A percentile compares a stretch with the other conserved stretches of the same genome.
phyloP scores from a whole-genome alignment of 1,140 invertebrate genomes.

The Gyrodactylus bullatarudis region DNA sequence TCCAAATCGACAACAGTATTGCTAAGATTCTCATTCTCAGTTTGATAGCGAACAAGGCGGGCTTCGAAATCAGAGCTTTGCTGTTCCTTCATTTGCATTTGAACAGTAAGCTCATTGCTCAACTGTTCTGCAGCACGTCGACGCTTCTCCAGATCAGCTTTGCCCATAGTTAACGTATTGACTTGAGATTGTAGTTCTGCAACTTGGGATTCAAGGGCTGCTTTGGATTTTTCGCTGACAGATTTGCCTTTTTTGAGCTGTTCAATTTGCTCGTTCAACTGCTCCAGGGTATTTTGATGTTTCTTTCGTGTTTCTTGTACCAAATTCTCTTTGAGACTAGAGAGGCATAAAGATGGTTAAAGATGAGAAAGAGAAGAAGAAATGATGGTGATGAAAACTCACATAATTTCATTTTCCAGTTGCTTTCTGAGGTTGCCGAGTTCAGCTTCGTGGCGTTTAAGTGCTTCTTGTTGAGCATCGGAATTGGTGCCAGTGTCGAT shows the following conservation, averaged over 20 bases:
- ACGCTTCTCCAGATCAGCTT: background rate
- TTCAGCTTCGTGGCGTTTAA: background rate
- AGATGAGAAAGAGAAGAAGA: background rate
- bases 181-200: background rate
- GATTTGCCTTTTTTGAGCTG: background rate
- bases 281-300: background rate
- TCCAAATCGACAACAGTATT: background rate
- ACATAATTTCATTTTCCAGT: background rate
- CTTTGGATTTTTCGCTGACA: background rate
- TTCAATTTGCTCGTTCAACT: conserved; percentile 3
- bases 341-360: background rate
- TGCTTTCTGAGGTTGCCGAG: background rate
- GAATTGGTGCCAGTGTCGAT: conserved; percentile 1
- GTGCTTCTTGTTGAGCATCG: background rate
- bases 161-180: background rate
- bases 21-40: background rate
- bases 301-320: conserved; percentile 2
- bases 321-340: background rate
- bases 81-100: background rate
- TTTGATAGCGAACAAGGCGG: background rate
- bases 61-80: background rate
- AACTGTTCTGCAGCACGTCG: background rate
- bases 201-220: background rate
- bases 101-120: background rate
- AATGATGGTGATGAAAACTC: background rate